These are phyloP conservation scores for Drosophila prolongata DNA, from an alignment of 2,888 invertebrate genomes.

Conservation along the genomic window DNA sequence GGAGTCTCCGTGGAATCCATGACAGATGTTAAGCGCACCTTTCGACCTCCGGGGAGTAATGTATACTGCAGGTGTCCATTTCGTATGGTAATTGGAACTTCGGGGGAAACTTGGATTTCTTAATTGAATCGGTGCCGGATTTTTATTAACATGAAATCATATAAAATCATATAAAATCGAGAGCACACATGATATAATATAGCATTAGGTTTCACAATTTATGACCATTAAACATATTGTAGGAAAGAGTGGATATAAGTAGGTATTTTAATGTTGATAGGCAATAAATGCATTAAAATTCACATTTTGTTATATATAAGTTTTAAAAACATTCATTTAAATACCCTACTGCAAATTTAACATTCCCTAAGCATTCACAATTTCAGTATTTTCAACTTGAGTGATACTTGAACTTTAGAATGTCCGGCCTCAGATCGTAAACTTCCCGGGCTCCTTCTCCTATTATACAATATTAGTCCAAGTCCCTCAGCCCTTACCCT, in stretches of 20 bases:
- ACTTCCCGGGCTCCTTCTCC: conserved; percentile 18
- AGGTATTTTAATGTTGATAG: too few relatives aligned
- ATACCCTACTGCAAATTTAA: not conserved
- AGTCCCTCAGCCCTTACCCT: not conserved
- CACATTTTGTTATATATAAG: too few relatives aligned
- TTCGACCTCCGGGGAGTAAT: conserved; percentile 3
- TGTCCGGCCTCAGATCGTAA: conserved; percentile 15
- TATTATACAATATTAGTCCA: conserved; percentile 10
- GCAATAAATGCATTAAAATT: too few relatives aligned
- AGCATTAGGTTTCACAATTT: too few relatives aligned
- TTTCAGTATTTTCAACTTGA: not conserved
- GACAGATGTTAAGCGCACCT: conserved; percentile 29
- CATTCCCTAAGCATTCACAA: not conserved
- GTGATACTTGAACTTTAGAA: conserved; percentile 11
- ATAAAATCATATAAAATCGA: too few relatives aligned
- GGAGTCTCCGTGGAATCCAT: conserved; percentile 26
- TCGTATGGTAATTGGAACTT: conserved; percentile 24
- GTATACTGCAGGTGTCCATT: conserved; percentile 10
- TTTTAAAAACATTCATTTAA: too few relatives aligned
- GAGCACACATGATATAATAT: too few relatives aligned
- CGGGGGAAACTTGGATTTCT: conserved; percentile 17
- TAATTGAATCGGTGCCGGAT: not conserved
- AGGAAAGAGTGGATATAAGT: too few relatives aligned
- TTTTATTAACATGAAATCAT: not conserved
- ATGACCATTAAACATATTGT: too few relatives aligned